Conservation (phyloP, 2,888 invertebrate species). For the Hemistola chrysoprasaria region DNA sequence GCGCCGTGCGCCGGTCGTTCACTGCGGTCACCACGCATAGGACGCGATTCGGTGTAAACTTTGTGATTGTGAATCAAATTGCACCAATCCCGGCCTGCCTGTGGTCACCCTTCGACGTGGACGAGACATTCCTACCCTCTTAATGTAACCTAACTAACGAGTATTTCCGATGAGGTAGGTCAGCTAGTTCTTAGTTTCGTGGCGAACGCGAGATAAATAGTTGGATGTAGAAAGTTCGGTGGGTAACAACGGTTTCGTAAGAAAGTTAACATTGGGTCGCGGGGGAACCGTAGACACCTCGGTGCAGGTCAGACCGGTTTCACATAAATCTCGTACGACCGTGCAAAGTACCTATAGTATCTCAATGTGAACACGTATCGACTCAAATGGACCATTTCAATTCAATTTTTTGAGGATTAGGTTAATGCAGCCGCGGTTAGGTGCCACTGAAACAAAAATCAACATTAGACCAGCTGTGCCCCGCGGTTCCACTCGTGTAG, state of each 20-base stretch:
- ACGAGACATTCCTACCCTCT: constrained; percentile 26
- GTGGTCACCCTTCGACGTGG: constrained; percentile 55
- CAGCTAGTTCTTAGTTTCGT: constrained; percentile 18
- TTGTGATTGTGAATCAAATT: constrained; percentile 76
- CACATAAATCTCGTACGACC: constrained; percentile 58
- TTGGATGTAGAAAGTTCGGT: constrained; percentile 34
- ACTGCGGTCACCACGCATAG: constrained; percentile 80
- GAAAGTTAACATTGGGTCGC: constrained; percentile 64
- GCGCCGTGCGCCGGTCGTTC: constrained; percentile 65
- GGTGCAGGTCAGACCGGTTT: constrained; percentile 67
- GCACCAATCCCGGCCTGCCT: constrained; percentile 83
- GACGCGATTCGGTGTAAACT: constrained; percentile 80
- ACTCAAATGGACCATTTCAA: constrained; percentile 50
- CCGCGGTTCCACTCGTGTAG: too few species aligned
- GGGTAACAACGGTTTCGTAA: constrained; percentile 56
- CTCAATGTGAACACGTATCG: constrained; percentile 18
- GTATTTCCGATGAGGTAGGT: constrained; percentile 28
- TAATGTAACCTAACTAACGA: constrained; percentile 15
- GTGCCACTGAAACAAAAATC: too few species aligned
- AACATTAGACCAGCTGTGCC: too few species aligned
- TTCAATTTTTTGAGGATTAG: too few species aligned
- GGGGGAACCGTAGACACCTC: constrained; percentile 61
- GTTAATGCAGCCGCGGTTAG: too few species aligned
- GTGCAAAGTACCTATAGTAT: constrained; percentile 23
- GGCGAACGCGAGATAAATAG: constrained; percentile 18